A percentile compares a stretch with the other conserved stretches of the same genome.
phyloP scores from a whole-genome alignment of 2,888 invertebrate species.

The Diachrysia chrysitis region DNA sequence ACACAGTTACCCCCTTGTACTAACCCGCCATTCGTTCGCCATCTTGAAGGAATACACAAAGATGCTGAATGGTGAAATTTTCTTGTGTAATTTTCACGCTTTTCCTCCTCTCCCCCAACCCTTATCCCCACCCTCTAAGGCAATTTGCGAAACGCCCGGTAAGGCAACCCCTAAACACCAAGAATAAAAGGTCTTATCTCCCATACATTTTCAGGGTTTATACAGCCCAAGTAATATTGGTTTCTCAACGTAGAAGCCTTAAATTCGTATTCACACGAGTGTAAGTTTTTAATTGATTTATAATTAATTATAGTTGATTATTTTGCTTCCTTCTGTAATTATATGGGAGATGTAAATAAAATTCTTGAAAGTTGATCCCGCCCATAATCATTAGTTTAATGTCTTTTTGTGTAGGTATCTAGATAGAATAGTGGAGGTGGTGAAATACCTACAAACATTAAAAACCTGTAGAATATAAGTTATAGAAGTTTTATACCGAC shows the following conservation, averaged over 20 bases:
- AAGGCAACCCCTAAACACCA: conserved; percentile 48
- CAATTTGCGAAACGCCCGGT: conserved; percentile 69
- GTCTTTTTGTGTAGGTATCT: neutral
- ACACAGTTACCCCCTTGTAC: conserved; percentile 59
- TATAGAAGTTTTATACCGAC: too few species aligned
- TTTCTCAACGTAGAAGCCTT: conserved; percentile 53
- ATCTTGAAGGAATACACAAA: conserved; percentile 89
- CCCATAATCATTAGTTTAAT: neutral
- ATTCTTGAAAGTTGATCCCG: neutral
- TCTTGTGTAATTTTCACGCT: conserved; percentile 89
- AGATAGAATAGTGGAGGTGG: too few species aligned
- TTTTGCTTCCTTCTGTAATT: conserved; percentile 28
- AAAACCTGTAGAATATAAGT: too few species aligned
- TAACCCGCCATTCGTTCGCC: conserved; percentile 68
- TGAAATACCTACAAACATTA: neutral
- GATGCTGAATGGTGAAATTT: conserved; percentile 88
- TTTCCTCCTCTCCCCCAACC: conserved; percentile 71
- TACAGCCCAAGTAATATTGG: conserved; percentile 57
- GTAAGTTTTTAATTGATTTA: conserved; percentile 78
- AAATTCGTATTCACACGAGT: conserved; percentile 68
- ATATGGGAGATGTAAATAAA: neutral
- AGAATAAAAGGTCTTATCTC: conserved; percentile 34
- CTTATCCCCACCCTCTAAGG: conserved; percentile 52
- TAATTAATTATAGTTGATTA: conserved; percentile 62
- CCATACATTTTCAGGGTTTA: conserved; percentile 42